Conservation (phyloP, 2,113 vertebrate species). For the Epinephelus moara region DNA sequence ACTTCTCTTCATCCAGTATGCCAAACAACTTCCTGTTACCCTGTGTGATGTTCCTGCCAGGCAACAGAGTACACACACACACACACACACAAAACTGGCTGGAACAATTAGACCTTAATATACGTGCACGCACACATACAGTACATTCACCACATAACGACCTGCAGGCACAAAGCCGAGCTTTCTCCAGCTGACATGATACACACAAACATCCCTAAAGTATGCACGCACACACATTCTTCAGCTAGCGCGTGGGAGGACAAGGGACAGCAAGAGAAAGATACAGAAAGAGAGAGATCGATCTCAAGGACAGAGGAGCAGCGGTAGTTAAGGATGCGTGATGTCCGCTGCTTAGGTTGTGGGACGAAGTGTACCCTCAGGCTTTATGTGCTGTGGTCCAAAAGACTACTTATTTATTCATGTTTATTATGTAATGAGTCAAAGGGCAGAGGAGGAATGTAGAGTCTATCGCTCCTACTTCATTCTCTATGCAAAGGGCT, state of each 20-base stretch:
- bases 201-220: slow-evolving; percentile 30
- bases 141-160: slow-evolving; percentile 13
- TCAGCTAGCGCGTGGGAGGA: slow-evolving; percentile 39
- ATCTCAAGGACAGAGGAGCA: slow-evolving; percentile 45
- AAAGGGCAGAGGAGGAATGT: not conserved
- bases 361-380: slow-evolving; percentile 28
- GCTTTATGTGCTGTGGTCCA: slow-evolving; percentile 33
- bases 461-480: not conserved
- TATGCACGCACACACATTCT: not conserved
- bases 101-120: slow-evolving; percentile 47
- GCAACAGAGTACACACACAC: slow-evolving; percentile 36
- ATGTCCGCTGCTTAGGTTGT: slow-evolving; percentile 33
- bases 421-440: slow-evolving; percentile 44
- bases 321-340: slow-evolving; percentile 31
- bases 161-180: slow-evolving; percentile 26
- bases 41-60: slow-evolving; percentile 66
- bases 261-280: slow-evolving; percentile 3
- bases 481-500: not conserved
- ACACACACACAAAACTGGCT: slow-evolving; percentile 28
- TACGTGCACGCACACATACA: slow-evolving; percentile 34
- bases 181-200: slow-evolving; percentile 23
- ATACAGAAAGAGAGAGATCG: slow-evolving; percentile 9
- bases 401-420: slow-evolving; percentile 52
- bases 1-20: slow-evolving; percentile 61
- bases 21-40: slow-evolving; percentile 72